Conservation (phyloP, 2,113 vertebrate genomes). For the Lycaon pictus region DNA sequence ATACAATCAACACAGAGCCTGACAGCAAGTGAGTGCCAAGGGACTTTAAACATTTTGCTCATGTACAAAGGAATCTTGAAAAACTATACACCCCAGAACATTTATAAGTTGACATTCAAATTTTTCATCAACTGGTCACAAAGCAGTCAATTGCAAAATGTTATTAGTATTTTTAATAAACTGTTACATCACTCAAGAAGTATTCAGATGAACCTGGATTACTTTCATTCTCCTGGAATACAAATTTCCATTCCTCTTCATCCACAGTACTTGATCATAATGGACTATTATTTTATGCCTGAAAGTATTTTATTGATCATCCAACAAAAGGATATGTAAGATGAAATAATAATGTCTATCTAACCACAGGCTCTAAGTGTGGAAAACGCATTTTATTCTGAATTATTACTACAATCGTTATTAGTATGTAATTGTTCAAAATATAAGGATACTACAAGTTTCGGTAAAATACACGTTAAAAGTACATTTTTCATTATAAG, state of each 20-base stretch:
- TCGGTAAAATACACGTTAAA: slow-evolving; percentile 16
- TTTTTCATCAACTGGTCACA: slow-evolving; percentile 33
- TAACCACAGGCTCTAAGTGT: not conserved
- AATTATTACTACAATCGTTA: not conserved
- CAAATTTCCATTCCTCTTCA: slow-evolving; percentile 39
- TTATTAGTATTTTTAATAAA: slow-evolving; percentile 9
- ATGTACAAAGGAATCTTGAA: slow-evolving; percentile 6
- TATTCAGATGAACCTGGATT: slow-evolving; percentile 19
- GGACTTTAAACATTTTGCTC: not conserved
- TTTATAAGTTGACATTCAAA: not conserved
- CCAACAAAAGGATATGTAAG: slow-evolving; percentile 20
- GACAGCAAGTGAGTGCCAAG: not conserved
- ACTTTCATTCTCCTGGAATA: slow-evolving; percentile 12
- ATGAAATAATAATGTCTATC: slow-evolving; percentile 49
- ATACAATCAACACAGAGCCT: not conserved
- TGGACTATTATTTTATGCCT: slow-evolving; percentile 44
- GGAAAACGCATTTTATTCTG: slow-evolving; percentile 48
- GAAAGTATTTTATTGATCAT: slow-evolving; percentile 56
- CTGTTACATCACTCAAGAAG: not conserved
- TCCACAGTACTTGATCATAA: not conserved
- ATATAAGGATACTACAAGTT: not conserved
- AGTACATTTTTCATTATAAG: not conserved
- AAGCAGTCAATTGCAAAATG: not conserved
- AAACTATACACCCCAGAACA: not conserved
- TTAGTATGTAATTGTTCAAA: not conserved